Evolutionary conservation across 2,113 vertebrate genomes (phyloP), one percentile per base, ranked within the genome.

Genomic region (Pipa parva): DNA sequence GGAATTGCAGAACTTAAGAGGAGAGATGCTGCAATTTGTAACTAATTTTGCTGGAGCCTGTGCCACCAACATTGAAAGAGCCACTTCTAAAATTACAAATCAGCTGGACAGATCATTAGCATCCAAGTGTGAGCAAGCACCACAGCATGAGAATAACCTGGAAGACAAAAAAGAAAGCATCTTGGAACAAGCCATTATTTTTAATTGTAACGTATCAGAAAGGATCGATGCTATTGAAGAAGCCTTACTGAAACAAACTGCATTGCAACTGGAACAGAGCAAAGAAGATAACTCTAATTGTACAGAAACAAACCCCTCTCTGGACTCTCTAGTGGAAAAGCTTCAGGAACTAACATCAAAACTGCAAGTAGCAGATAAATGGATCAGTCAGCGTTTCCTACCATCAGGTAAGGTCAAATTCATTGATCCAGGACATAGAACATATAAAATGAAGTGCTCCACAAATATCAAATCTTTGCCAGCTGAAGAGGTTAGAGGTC

Each of bases 351-450:
- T 83, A 1, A 82, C 70, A 20, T 75, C 59, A 0, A 85, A 91
- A 18, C 81, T 93, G 60, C 76, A 81, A 49, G 76, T 54, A 0
- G 72, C 83, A 0, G 77, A 79, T 31, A 83, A 64, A 39, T 89
- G 84, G 76, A 80, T 73, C 0, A 75, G 75, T 7, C 75, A 76
- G 63, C 81, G 63, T 55, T 31, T 80, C 50, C 76, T 95, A 73
- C 97, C 97, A 0, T 86, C 89, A 87, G 95, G 97, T 97, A 79
- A 89, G 84, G 74, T 59, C 51, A 2, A 0, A 1, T 0, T 1
- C 3, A 42, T 2, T n/a, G n/a, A n/a, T n/a, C n/a, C n/a, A n/a
- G n/a, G n/a, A n/a, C n/a, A n/a, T n/a, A n/a, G n/a, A n/a, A n/a
- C n/a, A n/a, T n/a, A n/a, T n/a, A n/a, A n/a, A n/a, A n/a, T n/a